These are phyloP conservation scores for Rhinolophus ferrumequinum DNA, from an alignment of 2,113 vertebrate genomes.

Conservation along the genomic window DNA sequence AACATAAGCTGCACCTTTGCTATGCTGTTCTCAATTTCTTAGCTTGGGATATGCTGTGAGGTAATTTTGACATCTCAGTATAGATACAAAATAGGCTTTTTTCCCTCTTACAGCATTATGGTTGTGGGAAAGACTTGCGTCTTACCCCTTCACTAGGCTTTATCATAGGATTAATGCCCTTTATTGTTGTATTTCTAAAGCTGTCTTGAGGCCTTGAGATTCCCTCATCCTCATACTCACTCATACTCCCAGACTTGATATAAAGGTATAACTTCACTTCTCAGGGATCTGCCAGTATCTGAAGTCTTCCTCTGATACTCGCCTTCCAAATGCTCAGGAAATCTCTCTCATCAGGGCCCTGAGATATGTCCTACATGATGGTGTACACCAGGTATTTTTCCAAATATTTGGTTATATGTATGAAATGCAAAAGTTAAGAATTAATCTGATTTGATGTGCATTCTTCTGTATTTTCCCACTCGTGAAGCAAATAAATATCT, in stretches of 20 bases:
- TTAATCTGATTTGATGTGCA: background rate
- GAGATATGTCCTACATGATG: background rate
- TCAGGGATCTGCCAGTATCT: background rate
- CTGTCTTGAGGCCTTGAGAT: background rate
- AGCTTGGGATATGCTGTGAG: background rate
- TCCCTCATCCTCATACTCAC: background rate
- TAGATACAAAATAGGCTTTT: background rate
- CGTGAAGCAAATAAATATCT: background rate
- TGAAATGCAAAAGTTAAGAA: background rate
- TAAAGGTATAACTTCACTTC: background rate
- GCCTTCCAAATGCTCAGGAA: background rate
- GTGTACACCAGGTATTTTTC: background rate
- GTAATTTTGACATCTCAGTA: background rate
- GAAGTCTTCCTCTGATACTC: background rate
- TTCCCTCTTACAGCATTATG: background rate
- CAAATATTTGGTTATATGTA: background rate
- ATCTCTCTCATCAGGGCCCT: background rate
- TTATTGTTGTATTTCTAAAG: background rate
- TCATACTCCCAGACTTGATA: no score
- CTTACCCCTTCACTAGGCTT: background rate
- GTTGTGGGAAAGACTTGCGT: background rate
- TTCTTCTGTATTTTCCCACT: background rate
- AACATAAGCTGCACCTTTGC: background rate
- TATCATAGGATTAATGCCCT: background rate
- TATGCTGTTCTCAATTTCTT: background rate